Conservation (phyloP, 2,113 vertebrate genomes). For the Phalacrocorax brasilianus region DNA sequence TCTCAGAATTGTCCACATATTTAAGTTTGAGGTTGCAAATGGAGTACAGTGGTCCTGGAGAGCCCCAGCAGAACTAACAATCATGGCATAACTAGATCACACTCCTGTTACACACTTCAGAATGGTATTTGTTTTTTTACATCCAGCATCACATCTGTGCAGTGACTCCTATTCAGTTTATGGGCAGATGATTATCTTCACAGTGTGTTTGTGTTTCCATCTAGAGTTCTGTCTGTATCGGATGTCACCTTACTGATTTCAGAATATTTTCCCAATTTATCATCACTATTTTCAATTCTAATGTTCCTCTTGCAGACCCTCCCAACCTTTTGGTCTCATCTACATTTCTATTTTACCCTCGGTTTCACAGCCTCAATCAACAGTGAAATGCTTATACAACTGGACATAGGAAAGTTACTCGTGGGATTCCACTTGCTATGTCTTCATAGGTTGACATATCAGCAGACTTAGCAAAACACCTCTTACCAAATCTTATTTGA, state of each 20-base stretch:
- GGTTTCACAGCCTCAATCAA: background rate
- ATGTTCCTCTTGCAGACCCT: background rate
- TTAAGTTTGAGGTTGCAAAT: no score
- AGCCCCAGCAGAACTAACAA: no score
- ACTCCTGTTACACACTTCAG: no score
- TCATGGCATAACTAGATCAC: no score
- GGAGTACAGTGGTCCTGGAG: no score
- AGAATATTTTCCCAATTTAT: background rate
- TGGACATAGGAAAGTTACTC: background rate
- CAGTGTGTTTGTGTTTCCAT: background rate
- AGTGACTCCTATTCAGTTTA: background rate
- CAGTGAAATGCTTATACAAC: background rate
- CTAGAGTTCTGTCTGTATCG: background rate
- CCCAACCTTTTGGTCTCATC: background rate
- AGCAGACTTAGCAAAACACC: conserved; percentile 1
- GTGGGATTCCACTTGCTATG: background rate
- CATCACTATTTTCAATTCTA: background rate
- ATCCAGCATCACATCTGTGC: background rate
- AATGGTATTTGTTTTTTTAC: background rate
- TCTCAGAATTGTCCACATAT: no score
- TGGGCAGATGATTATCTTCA: background rate
- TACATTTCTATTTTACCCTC: background rate
- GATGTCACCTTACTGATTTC: background rate
- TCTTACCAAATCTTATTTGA: background rate
- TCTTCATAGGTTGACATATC: background rate